These are phyloP conservation scores for Gymnoscopelus braueri DNA, from an alignment of 2,797 vertebrate species.

Conservation along the genomic window DNA sequence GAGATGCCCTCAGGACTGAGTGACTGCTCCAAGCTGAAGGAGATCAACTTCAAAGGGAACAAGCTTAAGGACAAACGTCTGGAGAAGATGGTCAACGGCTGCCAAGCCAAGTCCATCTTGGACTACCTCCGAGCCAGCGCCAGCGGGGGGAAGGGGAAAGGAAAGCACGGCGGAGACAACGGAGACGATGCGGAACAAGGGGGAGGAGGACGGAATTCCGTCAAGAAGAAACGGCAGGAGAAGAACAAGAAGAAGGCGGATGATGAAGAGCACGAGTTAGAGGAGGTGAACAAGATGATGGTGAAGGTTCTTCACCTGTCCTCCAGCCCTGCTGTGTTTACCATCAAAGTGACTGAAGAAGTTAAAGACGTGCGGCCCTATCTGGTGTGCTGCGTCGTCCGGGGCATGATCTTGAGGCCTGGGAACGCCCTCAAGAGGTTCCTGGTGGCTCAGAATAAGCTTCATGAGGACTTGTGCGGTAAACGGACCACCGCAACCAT, in stretches of 20 bases:
- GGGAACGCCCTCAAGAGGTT: slow-evolving; percentile 92
- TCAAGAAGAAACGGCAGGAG: slow-evolving; percentile 82
- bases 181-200: slow-evolving; percentile 12
- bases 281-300: slow-evolving; percentile 83
- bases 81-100: slow-evolving; percentile 97
- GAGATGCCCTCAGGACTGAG: slow-evolving; percentile 89
- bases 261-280: slow-evolving; percentile 73
- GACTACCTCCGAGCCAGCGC: slow-evolving; percentile 86
- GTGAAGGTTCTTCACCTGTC: slow-evolving; percentile 89
- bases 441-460: slow-evolving; percentile 89
- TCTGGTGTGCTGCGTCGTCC: slow-evolving; percentile 91
- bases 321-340: slow-evolving; percentile 74
- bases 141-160: slow-evolving; percentile 82
- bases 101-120: slow-evolving; percentile 92
- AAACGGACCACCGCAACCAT: slow-evolving; percentile 92
- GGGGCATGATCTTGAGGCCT: slow-evolving; percentile 85
- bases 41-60: slow-evolving; percentile 94
- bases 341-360: slow-evolving; percentile 76
- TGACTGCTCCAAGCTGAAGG: slow-evolving; percentile 92
- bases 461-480: slow-evolving; percentile 93
- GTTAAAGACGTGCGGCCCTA: slow-evolving; percentile 89
- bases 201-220: slow-evolving; percentile 52
- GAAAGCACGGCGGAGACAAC: slow-evolving; percentile 67
- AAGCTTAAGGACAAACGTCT: slow-evolving; percentile 91
- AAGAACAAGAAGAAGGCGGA: slow-evolving; percentile 79